These are phyloP conservation scores for Semibalanus balanoides DNA, from an alignment of 1,140 invertebrate species.

Conservation along the genomic window DNA sequence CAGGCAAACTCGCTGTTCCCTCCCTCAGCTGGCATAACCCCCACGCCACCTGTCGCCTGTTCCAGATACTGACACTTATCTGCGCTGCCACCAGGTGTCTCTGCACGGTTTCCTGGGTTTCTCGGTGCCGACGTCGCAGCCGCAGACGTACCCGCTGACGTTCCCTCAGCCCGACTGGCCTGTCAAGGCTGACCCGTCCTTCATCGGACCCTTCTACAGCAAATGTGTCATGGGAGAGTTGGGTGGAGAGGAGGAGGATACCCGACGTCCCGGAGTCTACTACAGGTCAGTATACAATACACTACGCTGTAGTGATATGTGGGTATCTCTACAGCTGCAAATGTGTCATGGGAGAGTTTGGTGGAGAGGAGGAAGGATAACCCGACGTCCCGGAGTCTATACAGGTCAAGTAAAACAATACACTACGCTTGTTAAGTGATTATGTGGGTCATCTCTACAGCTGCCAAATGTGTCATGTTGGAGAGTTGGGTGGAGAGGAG, in stretches of 20 bases:
- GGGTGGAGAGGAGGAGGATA: slow-evolving; percentile 30
- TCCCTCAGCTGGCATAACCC: too few species aligned
- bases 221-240: slow-evolving; percentile 53
- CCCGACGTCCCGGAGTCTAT: slow-evolving; percentile 44
- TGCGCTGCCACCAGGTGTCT: slow-evolving; percentile 19
- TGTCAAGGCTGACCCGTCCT: not conserved
- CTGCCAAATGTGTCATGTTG: slow-evolving; percentile 69
- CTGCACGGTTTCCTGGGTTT: slow-evolving; percentile 26
- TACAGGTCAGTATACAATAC: slow-evolving; percentile 42
- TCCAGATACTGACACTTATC: not conserved
- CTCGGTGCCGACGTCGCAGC: slow-evolving; percentile 20
- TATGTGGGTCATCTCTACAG: too few species aligned
- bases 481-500: slow-evolving; percentile 29
- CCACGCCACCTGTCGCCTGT: too few species aligned
- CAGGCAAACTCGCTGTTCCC: not conserved
- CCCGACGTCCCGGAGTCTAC: slow-evolving; percentile 45
- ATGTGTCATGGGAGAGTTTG: slow-evolving; percentile 51
- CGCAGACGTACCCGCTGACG: slow-evolving; percentile 7
- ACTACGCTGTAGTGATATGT: too few species aligned
- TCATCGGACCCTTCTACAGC: slow-evolving; percentile 79
- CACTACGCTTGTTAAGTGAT: too few species aligned
- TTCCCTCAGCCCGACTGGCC: slow-evolving; percentile 11
- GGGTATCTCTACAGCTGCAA: too few species aligned
- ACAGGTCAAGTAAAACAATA: slow-evolving; percentile 45
- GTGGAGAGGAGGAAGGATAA: slow-evolving; percentile 31